Evolutionary conservation across 2,888 invertebrate species (phyloP).

Genomic region (Strigamia maritima): DNA sequence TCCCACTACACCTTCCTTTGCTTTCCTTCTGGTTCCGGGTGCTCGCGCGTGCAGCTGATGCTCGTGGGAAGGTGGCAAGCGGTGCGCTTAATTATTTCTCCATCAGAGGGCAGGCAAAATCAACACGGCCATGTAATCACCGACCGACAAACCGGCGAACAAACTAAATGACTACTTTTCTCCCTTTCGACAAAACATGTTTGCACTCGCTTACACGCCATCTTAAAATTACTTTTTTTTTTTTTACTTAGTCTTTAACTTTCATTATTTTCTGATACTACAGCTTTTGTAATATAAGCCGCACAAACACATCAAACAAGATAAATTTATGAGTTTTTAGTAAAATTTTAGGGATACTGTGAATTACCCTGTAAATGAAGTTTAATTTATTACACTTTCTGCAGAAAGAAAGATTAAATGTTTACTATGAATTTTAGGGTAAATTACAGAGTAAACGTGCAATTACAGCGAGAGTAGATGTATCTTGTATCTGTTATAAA

Average conservation of each 20-base stretch:
- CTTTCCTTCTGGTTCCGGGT: constrained; percentile 23
- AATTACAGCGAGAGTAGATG: no score
- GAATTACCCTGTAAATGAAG: no score
- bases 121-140: constrained; percentile 23
- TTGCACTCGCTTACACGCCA: background rate
- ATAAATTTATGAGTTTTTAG: no score
- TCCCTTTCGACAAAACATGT: constrained; percentile 10
- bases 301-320: no score
- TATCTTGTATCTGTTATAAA: no score
- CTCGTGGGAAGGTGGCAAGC: constrained; percentile 23
- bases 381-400: no score
- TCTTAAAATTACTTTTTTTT: background rate
- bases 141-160: constrained; percentile 19
- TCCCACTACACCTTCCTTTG: constrained; percentile 19
- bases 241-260: background rate
- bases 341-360: no score
- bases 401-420: no score
- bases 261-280: background rate
- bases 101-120: constrained; percentile 14
- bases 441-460: no score
- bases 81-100: constrained; percentile 23
- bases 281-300: no score
- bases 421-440: no score
- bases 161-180: constrained; percentile 19
- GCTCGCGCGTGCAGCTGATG: constrained; percentile 23